phyloP scores from a whole-genome alignment of 2,888 invertebrate species.

The Acrocera orbiculus region DNA sequence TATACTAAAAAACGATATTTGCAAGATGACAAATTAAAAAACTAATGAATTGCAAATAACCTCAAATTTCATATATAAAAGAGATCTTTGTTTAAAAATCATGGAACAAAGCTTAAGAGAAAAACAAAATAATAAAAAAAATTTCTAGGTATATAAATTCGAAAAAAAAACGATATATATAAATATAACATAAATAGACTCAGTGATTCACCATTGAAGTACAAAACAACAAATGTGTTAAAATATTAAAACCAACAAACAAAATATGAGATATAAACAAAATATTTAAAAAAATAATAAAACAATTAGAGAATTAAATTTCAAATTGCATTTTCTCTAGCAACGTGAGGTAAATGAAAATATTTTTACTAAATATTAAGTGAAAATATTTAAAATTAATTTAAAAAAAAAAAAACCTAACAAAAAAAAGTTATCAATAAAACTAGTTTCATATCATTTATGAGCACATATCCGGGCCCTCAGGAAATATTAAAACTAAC shows the following conservation, averaged over 20 bases:
- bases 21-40: background rate
- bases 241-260: background rate
- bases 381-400: background rate
- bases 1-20: background rate
- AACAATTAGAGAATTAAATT: background rate
- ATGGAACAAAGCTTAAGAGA: slow-evolving; percentile 2
- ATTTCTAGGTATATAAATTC: slow-evolving; percentile 10
- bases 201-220: slow-evolving; percentile 34
- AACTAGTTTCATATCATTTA: slow-evolving; percentile 4
- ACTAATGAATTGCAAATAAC: background rate
- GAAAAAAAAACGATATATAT: slow-evolving; percentile 7
- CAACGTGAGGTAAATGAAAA: too few species aligned
- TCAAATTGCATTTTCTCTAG: too few species aligned
- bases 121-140: slow-evolving; percentile 2
- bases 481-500: slow-evolving; percentile 13
- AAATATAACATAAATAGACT: slow-evolving; percentile 18
- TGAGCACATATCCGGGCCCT: slow-evolving; percentile 26
- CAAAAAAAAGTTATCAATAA: slow-evolving; percentile 1
- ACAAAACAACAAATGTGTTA: slow-evolving; percentile 20
- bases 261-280: background rate
- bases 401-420: slow-evolving; percentile 3
- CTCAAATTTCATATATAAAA: background rate
- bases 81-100: background rate
- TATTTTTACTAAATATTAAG: slow-evolving; percentile 1
- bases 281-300: background rate